Conservation (phyloP, 1,140 invertebrate genomes). For the Aporrectodea caliginosa region DNA sequence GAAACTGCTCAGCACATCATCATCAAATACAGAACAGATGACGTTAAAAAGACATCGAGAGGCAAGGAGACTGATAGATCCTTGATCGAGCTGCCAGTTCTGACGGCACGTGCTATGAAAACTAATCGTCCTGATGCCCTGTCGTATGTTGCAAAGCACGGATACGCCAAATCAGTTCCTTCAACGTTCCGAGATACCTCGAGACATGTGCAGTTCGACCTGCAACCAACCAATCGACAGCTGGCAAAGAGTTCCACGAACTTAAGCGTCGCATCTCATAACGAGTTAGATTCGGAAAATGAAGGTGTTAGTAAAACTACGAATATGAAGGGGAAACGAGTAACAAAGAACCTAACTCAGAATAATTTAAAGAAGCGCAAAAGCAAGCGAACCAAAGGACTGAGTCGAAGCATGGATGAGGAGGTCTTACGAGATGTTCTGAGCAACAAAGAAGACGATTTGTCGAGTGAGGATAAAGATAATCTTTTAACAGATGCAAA, state of each 20-base stretch:
- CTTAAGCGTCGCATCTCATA: not conserved
- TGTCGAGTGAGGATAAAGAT: too few relatives aligned
- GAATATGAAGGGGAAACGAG: not conserved
- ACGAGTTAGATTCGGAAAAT: too few relatives aligned
- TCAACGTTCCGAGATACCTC: not conserved
- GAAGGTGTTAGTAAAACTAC: too few relatives aligned
- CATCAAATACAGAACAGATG: slow-evolving; percentile 38
- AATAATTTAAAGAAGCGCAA: too few relatives aligned
- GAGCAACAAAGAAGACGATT: not conserved
- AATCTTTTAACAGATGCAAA: too few relatives aligned
- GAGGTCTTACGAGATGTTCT: not conserved
- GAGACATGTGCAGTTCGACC: not conserved
- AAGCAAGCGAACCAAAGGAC: not conserved
- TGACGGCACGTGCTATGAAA: not conserved
- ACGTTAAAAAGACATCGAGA: not conserved
- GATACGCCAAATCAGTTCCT: not conserved
- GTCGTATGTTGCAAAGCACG: not conserved
- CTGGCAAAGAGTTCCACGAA: not conserved
- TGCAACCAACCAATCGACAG: not conserved
- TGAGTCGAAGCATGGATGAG: not conserved
- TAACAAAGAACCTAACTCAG: not conserved
- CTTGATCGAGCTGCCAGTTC: not conserved
- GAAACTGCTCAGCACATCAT: slow-evolving; percentile 50
- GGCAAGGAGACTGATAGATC: not conserved
- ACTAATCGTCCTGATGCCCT: not conserved